These are phyloP conservation scores for Chrysocyon brachyurus DNA, from an alignment of 2,797 vertebrate genomes.

Conservation along the genomic window DNA sequence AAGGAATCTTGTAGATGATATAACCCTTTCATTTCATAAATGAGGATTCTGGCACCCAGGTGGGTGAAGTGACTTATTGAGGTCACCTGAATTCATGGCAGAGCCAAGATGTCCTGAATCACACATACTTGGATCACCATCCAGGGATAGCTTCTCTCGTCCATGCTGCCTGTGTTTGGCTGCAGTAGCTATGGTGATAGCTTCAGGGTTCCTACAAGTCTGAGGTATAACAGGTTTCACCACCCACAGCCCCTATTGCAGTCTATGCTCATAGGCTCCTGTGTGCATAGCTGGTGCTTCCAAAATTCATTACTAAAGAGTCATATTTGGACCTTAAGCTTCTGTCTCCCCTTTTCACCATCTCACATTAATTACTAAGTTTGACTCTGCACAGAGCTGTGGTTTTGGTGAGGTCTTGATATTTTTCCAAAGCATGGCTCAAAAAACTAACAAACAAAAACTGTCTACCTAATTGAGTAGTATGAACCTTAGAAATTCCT, in stretches of 20 bases:
- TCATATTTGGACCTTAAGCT: neutral
- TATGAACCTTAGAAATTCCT: slow-evolving; percentile 20
- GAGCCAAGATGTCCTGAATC: neutral
- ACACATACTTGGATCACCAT: neutral
- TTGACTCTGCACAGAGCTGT: slow-evolving; percentile 9
- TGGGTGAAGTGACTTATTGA: neutral
- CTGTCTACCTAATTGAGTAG: slow-evolving; percentile 22
- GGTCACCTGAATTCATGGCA: neutral
- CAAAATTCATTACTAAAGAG: slow-evolving; percentile 53
- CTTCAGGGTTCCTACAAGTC: neutral
- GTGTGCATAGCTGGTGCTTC: neutral
- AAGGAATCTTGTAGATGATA: neutral
- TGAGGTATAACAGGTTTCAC: neutral
- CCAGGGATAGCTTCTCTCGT: neutral
- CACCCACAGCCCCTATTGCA: fast-evolving
- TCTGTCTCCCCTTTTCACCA: slow-evolving; percentile 4
- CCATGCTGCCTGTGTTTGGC: neutral
- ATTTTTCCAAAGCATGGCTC: slow-evolving; percentile 53
- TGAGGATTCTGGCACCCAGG: neutral
- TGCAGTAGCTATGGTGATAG: neutral
- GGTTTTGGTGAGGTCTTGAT: slow-evolving; percentile 48
- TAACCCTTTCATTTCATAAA: neutral
- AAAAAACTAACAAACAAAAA: neutral
- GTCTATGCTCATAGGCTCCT: neutral
- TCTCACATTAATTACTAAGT: slow-evolving; percentile 25